A percentile compares a stretch with the other conserved stretches of the same genome.
Conservation (phyloP, 1,140 invertebrate species). For the Drosophila punjabiensis region DNA sequence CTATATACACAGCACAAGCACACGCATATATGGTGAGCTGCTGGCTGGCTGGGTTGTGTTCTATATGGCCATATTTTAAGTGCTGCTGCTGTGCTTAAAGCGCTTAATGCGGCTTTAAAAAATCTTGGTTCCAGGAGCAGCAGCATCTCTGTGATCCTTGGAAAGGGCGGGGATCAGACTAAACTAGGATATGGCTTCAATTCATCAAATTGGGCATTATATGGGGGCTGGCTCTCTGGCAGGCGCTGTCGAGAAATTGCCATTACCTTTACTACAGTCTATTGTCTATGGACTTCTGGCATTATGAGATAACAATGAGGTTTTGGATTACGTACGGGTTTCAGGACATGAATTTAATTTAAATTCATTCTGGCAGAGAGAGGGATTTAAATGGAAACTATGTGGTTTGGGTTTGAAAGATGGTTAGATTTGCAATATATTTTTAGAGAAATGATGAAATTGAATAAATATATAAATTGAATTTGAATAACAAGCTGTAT, state of each 20-base stretch:
- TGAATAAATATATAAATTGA: rapidly evolving
- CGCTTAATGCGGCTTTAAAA: slow-evolving; percentile 82
- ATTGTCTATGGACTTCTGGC: background rate
- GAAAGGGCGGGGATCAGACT: slow-evolving; percentile 27
- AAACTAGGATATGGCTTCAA: slow-evolving; percentile 48
- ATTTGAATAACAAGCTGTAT: background rate
- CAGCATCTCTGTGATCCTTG: slow-evolving; percentile 9
- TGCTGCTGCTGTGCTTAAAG: slow-evolving; percentile 73
- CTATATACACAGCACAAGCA: slow-evolving; percentile 26
- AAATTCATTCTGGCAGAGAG: background rate
- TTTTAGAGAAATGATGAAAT: too few species aligned
- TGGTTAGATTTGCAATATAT: background rate
- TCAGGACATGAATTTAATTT: slow-evolving; percentile 11
- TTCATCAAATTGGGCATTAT: slow-evolving; percentile 41
- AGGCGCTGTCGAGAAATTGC: background rate
- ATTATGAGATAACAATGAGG: slow-evolving; percentile 22
- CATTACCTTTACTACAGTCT: slow-evolving; percentile 11
- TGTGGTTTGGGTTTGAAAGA: background rate
- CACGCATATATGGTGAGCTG: slow-evolving; percentile 9
- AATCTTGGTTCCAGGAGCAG: slow-evolving; percentile 40
- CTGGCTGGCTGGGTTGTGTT: slow-evolving; percentile 34
- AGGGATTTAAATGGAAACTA: background rate
- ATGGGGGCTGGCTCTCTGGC: slow-evolving; percentile 1
- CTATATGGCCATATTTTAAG: slow-evolving; percentile 79
- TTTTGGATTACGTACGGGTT: slow-evolving; percentile 21